phyloP scores from a whole-genome alignment of 1,140 invertebrate species.

The Bombus turneri region DNA sequence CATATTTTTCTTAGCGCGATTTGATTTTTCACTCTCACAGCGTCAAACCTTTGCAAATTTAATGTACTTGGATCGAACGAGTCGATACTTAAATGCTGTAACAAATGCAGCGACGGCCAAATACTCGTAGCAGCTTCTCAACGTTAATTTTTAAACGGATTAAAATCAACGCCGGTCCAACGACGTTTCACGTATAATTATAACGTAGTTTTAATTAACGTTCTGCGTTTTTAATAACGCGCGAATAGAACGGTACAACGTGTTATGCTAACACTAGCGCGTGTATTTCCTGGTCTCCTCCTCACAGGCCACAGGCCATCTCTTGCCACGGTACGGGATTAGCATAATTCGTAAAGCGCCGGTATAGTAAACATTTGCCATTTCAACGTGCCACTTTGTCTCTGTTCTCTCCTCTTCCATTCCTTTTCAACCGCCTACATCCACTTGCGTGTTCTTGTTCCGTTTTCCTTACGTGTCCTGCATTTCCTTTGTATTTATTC shows the following conservation, averaged over 20 bases:
- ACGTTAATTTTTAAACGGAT: background rate
- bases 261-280: background rate
- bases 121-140: too few species aligned
- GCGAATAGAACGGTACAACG: background rate
- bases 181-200: background rate
- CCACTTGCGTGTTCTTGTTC: background rate
- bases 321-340: conserved; percentile 61
- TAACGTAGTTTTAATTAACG: conserved; percentile 5
- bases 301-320: background rate
- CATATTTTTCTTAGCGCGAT: too few species aligned
- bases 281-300: conserved; percentile 6
- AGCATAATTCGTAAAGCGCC: conserved; percentile 69
- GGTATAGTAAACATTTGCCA: conserved; percentile 72
- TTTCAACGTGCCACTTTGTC: conserved; percentile 62
- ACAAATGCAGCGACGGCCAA: too few species aligned
- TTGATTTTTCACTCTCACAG: too few species aligned
- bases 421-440: background rate
- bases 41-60: too few species aligned
- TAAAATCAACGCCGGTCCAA: background rate
- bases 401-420: background rate
- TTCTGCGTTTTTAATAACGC: background rate
- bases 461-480: conserved; percentile 15
- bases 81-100: too few species aligned
- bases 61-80: too few species aligned
- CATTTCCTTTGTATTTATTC: conserved; percentile 23